Conservation (phyloP, 1,140 invertebrate species). For the Triops cancriformis region DNA sequence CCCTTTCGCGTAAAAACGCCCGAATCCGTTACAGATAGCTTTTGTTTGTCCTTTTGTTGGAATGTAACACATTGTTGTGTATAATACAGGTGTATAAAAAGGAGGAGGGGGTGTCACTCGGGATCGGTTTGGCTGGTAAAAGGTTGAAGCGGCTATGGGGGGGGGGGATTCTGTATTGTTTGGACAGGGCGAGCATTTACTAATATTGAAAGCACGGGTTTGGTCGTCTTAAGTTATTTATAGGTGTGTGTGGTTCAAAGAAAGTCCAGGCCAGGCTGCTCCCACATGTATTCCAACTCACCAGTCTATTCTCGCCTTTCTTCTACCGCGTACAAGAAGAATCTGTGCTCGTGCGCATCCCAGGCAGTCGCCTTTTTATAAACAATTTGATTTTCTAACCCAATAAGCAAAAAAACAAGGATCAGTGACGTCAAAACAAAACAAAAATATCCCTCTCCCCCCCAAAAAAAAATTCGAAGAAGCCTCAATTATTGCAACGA, state of each 20-base stretch:
- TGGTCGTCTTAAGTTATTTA: constrained; percentile 10
- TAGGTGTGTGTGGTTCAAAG: background rate
- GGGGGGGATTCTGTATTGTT: background rate
- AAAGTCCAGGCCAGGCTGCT: background rate
- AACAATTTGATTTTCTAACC: constrained; percentile 10
- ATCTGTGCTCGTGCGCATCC: constrained; percentile 8
- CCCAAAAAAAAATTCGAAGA: background rate
- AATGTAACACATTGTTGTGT: too few species aligned
- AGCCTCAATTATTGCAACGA: too few species aligned
- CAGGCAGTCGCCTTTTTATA: background rate
- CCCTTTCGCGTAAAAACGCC: too few species aligned
- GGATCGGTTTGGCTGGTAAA: background rate
- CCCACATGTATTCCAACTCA: background rate
- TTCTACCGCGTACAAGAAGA: constrained; percentile 5
- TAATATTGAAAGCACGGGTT: background rate
- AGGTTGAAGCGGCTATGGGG: background rate
- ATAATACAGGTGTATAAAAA: too few species aligned
- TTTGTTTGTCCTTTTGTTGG: too few species aligned
- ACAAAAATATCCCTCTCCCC: background rate
- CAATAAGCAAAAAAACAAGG: constrained; percentile 4
- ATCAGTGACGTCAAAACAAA: background rate
- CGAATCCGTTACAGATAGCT: too few species aligned
- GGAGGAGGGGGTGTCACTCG: too few species aligned
- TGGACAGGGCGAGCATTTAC: background rate
- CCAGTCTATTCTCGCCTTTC: constrained; percentile 12